Conservation (phyloP, 2,888 invertebrate genomes). For the Drosophila leonis region DNA sequence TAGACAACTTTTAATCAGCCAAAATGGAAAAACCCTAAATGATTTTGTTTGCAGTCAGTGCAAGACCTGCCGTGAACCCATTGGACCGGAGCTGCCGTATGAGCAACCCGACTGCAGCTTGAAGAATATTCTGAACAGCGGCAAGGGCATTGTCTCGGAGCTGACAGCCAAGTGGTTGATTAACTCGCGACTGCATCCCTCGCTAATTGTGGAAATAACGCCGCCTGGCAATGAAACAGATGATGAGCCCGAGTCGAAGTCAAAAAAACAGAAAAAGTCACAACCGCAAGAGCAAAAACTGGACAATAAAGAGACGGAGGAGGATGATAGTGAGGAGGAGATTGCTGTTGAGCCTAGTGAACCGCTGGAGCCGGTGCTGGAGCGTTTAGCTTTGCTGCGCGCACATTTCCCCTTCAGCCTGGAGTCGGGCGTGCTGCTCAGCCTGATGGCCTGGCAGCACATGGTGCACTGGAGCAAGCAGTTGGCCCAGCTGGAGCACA, state of each 20-base stretch:
- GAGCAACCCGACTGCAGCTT: conserved; percentile 88
- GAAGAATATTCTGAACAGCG: conserved; percentile 88
- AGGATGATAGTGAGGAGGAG: background rate
- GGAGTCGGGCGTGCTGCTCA: conserved; percentile 91
- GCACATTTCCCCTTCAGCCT: conserved; percentile 95
- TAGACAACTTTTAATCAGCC: background rate
- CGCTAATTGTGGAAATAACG: conserved; percentile 86
- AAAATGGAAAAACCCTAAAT: no score
- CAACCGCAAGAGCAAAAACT: conserved; percentile 4
- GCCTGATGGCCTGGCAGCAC: conserved; percentile 97
- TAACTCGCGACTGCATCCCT: conserved; percentile 90
- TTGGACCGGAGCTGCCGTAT: conserved; percentile 87
- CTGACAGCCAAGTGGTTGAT: conserved; percentile 95
- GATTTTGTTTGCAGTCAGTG: conserved; percentile 63
- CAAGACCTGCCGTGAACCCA: conserved; percentile 68
- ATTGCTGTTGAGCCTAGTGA: conserved; percentile 18
- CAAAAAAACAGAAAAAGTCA: conserved; percentile 11
- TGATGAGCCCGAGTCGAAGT: conserved; percentile 36
- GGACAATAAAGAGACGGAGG: conserved; percentile 15
- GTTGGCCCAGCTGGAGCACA: conserved; percentile 88
- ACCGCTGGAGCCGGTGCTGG: conserved; percentile 86
- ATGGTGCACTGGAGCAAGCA: conserved; percentile 94
- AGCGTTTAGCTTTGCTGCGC: conserved; percentile 88
- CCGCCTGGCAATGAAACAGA: conserved; percentile 84
- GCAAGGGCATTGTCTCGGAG: conserved; percentile 94